Evolutionary conservation across 1,140 invertebrate species (phyloP).

Genomic region (Andrena cerasifolii): DNA sequence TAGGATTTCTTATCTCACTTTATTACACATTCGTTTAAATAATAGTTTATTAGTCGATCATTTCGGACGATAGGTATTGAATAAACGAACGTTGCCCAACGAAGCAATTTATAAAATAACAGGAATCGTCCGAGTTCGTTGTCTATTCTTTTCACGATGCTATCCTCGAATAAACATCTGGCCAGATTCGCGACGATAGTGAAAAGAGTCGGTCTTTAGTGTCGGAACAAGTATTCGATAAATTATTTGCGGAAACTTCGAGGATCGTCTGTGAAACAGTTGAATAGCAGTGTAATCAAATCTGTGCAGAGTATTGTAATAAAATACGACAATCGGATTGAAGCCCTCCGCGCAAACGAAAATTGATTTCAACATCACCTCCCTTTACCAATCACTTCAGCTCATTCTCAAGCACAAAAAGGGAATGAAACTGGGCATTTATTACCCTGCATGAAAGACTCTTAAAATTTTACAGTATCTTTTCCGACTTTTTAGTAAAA

Average conservation of each 20-base stretch:
- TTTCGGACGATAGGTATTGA: neutral
- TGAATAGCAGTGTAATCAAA: neutral
- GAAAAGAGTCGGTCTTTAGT: neutral
- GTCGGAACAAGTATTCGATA: neutral
- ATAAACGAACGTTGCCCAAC: neutral
- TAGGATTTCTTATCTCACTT: too few relatives aligned
- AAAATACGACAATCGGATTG: neutral
- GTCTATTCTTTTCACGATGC: neutral
- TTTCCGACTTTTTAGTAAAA: neutral
- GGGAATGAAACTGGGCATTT: neutral
- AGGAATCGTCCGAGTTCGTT: neutral
- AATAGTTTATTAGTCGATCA: neutral
- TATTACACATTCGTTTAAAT: too few relatives aligned
- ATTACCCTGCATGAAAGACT: neutral
- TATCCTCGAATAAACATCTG: neutral
- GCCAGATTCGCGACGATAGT: neutral
- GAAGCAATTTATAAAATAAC: neutral
- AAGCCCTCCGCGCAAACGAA: neutral
- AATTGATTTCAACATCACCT: neutral
- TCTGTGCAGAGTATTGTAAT: neutral
- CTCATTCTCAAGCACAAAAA: neutral
- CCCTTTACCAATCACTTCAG: neutral
- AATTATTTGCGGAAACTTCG: neutral
- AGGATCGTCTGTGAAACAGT: neutral
- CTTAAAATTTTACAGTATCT: neutral